Conservation (phyloP, 1,140 invertebrate genomes). For the Chrysomallon squamiferum region DNA sequence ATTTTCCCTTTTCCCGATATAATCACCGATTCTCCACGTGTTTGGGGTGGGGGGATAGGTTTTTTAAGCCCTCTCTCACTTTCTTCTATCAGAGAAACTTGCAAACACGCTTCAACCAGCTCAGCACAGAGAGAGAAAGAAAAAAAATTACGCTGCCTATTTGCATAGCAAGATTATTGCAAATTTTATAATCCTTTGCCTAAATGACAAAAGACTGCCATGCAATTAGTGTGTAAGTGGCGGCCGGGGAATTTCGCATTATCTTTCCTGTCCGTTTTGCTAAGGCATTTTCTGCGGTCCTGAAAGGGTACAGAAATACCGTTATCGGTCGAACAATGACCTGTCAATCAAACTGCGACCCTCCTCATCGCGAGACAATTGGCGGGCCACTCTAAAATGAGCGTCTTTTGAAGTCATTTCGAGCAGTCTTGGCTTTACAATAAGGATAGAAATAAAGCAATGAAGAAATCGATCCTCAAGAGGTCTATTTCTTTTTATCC, state of each 20-base stretch:
- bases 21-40: background rate
- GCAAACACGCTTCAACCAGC: background rate
- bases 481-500: no score
- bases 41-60: background rate
- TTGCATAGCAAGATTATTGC: constrained; percentile 8
- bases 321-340: constrained; percentile 4
- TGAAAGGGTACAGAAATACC: constrained; percentile 3
- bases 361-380: constrained; percentile 5
- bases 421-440: background rate
- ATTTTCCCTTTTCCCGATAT: background rate
- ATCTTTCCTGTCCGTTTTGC: constrained; percentile 4
- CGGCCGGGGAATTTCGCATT: constrained; percentile 1
- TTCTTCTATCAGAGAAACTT: no score
- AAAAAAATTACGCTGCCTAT: background rate
- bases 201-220: constrained; percentile 3
- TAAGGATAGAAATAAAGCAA: constrained; percentile 1
- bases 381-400: background rate
- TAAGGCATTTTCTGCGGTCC: background rate
- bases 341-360: constrained; percentile 1
- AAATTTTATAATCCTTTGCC: constrained; percentile 6
- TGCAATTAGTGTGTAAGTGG: constrained; percentile 7
- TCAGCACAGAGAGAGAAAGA: background rate
- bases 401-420: constrained; percentile 1
- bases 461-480: background rate
- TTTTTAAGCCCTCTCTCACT: no score